A percentile compares a stretch with the other conserved stretches of the same genome.
These are phyloP conservation scores for Ovibos moschatus DNA, from an alignment of 2,113 vertebrate genomes.

Conservation along the genomic window DNA sequence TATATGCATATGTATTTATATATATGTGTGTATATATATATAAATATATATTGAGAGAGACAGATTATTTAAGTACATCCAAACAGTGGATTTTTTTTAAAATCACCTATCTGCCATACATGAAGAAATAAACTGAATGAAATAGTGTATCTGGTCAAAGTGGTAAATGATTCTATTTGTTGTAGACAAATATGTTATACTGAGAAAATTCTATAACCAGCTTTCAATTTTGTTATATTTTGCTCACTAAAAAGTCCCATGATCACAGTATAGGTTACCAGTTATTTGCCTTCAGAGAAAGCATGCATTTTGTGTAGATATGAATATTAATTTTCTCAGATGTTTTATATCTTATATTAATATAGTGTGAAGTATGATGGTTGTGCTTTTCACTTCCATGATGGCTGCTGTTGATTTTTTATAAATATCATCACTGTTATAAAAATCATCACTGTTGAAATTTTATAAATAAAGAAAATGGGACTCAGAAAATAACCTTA, in stretches of 20 bases:
- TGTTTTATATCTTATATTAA: background rate
- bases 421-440: background rate
- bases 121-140: background rate
- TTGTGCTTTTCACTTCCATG: background rate
- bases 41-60: background rate
- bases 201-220: background rate
- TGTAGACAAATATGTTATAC: background rate
- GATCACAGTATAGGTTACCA: background rate
- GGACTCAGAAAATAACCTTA: background rate
- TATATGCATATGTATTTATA: background rate
- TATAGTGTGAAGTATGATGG: background rate
- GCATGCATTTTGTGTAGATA: background rate
- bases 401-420: background rate
- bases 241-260: background rate
- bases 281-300: background rate
- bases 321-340: background rate
- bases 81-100: background rate
- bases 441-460: background rate
- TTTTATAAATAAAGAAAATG: background rate
- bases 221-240: background rate
- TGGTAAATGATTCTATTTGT: background rate
- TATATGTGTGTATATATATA: background rate
- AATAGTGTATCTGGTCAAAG: background rate
- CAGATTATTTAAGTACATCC: background rate
- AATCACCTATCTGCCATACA: background rate